Conservation (phyloP, 2,888 invertebrate species). For the Drosophila ochracea region DNA sequence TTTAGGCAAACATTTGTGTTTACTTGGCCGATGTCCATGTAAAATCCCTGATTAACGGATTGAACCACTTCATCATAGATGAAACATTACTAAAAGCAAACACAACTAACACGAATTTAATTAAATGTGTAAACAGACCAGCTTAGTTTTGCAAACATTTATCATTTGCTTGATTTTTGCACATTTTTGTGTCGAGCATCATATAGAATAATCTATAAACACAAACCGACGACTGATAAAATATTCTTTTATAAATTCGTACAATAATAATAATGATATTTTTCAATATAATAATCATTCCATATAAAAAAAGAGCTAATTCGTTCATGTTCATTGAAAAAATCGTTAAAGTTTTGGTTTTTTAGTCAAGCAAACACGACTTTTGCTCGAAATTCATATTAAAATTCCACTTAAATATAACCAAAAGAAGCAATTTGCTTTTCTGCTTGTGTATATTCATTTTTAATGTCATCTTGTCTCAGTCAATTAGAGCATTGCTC, state of each 20-base stretch:
- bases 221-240: neutral
- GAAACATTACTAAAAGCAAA: constrained; percentile 44
- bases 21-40: constrained; percentile 13
- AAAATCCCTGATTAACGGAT: constrained; percentile 46
- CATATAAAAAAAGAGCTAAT: neutral
- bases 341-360: neutral
- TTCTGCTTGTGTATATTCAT: neutral
- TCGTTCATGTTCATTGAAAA: neutral
- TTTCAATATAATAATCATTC: neutral
- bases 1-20: constrained; percentile 47
- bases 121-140: constrained; percentile 52
- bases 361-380: neutral
- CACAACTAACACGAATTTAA: constrained; percentile 50
- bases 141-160: constrained; percentile 8
- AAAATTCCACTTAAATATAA: neutral
- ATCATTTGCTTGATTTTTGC: constrained; percentile 15
- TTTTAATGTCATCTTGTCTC: constrained; percentile 4
- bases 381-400: neutral
- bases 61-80: constrained; percentile 36
- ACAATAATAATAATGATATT: neutral
- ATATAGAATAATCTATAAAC: neutral
- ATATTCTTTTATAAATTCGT: neutral
- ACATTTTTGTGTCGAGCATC: neutral
- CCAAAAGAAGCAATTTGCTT: neutral
- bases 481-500: neutral